phyloP scores from a whole-genome alignment of 1,140 invertebrate species.

The Drosophila melanica region DNA sequence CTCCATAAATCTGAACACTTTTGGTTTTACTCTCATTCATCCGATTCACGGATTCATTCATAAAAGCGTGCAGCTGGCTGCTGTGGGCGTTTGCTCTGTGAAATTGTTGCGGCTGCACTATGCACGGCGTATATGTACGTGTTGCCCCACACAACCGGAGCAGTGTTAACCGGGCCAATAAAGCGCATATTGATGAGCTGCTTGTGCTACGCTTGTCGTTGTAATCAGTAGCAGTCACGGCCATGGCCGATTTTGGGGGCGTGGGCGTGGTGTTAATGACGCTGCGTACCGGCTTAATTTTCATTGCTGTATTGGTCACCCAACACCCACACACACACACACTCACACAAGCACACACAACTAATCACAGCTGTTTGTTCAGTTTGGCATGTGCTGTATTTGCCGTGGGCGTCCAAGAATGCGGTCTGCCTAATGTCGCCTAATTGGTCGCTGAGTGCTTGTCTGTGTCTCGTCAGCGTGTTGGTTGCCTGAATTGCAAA shows the following conservation, averaged over 20 bases:
- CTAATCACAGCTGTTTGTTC: conserved; percentile 36
- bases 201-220: conserved; percentile 13
- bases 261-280: conserved; percentile 42
- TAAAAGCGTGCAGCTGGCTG: conserved; percentile 18
- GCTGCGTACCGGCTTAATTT: conserved; percentile 66
- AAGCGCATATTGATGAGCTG: conserved; percentile 72
- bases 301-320: conserved; percentile 20
- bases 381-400: conserved; percentile 39
- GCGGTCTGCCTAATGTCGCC: conserved; percentile 53
- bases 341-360: conserved; percentile 25
- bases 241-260: conserved; percentile 41
- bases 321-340: conserved; percentile 11
- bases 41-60: conserved; percentile 52
- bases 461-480: conserved; percentile 25
- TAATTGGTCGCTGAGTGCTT: conserved; percentile 50
- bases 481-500: conserved; percentile 26
- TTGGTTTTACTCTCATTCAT: conserved; percentile 56
- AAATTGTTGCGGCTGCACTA: conserved; percentile 57
- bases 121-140: conserved; percentile 62
- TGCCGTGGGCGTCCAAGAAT: conserved; percentile 54
- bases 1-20: neutral
- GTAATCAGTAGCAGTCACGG: conserved; percentile 65
- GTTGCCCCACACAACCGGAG: conserved; percentile 8
- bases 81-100: conserved; percentile 38
- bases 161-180: conserved; percentile 40